These are phyloP conservation scores for Nomada lathburiana DNA, from an alignment of 2,888 invertebrate genomes.

Conservation along the genomic window DNA sequence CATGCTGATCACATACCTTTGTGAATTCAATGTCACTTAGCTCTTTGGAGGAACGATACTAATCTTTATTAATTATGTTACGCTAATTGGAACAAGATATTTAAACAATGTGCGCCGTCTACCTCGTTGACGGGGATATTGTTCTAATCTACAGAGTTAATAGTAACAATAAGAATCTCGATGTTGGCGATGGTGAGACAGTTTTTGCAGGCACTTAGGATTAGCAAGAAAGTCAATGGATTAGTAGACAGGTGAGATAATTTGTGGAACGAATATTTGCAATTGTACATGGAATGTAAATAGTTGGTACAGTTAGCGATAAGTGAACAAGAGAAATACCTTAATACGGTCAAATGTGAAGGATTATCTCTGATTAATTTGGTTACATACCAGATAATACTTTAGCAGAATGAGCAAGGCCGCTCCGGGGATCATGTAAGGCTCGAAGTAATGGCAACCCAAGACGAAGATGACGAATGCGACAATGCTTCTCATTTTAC, in stretches of 20 bases:
- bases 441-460: conserved; percentile 96
- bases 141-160: conserved; percentile 12
- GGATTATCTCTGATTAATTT: neutral
- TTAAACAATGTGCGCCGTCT: conserved; percentile 2
- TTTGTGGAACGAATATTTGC: neutral
- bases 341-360: neutral
- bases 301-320: neutral
- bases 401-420: conserved; percentile 92
- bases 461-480: conserved; percentile 94
- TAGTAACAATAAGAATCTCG: neutral
- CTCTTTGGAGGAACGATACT: conserved; percentile 4
- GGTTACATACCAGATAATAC: conserved; percentile 87
- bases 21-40: conserved; percentile 13
- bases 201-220: conserved; percentile 3
- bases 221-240: neutral
- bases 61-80: conserved; percentile 26
- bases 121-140: conserved; percentile 10
- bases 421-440: conserved; percentile 96
- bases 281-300: neutral
- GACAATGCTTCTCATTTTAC: conserved; percentile 91
- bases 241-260: conserved; percentile 2
- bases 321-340: neutral
- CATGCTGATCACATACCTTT: conserved; percentile 23
- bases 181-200: neutral
- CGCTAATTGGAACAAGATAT: conserved; percentile 9